Evolutionary conservation across 30 jellyfish, hydroid and myxozoan species (phyloP).

Genomic region (Mastigias papua): DNA sequence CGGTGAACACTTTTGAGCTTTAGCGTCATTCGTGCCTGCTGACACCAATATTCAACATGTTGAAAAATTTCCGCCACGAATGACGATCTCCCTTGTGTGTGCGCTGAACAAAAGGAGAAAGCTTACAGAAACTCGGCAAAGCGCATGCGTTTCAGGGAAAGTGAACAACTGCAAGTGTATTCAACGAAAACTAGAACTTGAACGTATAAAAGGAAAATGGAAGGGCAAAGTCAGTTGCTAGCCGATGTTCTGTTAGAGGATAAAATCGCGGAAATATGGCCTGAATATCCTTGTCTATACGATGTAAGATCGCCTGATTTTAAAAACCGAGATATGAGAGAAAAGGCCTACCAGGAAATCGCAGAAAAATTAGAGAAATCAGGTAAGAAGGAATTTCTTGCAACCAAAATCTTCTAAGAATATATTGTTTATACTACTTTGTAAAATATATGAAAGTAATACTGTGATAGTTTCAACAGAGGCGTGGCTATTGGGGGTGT

Average conservation of each 20-base stretch:
- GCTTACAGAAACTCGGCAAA: slow-evolving; percentile 5
- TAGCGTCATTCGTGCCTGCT: slow-evolving; percentile 6
- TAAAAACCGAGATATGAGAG: slow-evolving; percentile 28
- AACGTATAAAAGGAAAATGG: too few species aligned
- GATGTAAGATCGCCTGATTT: slow-evolving; percentile 36
- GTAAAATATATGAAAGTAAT: neutral
- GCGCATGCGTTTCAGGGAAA: slow-evolving; percentile 14
- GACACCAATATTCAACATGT: slow-evolving; percentile 2
- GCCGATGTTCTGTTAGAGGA: slow-evolving; percentile 23
- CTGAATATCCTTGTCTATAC: slow-evolving; percentile 36
- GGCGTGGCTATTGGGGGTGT: neutral
- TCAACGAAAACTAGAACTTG: neutral
- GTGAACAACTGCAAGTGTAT: neutral
- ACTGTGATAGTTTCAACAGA: neutral
- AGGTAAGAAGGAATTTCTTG: neutral
- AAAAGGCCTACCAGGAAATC: slow-evolving; percentile 13
- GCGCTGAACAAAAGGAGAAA: slow-evolving; percentile 23
- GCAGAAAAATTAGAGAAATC: neutral
- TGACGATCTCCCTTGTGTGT: slow-evolving; percentile 17
- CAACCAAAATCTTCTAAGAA: neutral
- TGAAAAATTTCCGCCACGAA: slow-evolving; percentile 24
- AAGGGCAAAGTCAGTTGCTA: slow-evolving; percentile 13
- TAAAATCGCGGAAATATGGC: slow-evolving; percentile 27
- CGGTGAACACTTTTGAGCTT: slow-evolving; percentile 1
- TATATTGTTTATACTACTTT: neutral